Base-by-base conservation (phyloP, 2,113 vertebrate genomes). In the Larimichthys crocea region DNA sequence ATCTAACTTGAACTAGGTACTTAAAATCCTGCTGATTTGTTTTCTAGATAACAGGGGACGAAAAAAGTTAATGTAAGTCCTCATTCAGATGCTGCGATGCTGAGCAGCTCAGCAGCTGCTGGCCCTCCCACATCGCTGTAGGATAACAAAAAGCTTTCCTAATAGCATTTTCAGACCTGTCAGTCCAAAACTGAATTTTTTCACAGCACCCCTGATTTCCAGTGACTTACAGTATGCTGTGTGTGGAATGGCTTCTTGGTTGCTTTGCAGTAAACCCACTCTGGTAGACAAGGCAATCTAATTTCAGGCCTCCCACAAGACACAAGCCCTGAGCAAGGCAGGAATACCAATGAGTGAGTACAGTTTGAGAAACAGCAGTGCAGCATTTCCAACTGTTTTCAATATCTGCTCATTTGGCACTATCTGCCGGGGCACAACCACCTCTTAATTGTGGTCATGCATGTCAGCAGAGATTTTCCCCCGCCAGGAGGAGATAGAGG, bases 291-390 rank as follows among this genome's bases (percentile, higher is more conserved):
- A 29, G 16, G 44, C 44, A 78, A 74, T 83, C 69, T 77, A 49
- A 69, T 77, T 74, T 74, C 68, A 74, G 71, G 44, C 64, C 63
- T 73, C 74, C 64, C 42, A 69, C 73, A 46, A 66, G 69, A 72
- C 81, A 78, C 17, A 50, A 48, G 52, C 26, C 55, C 68, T 14
- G 42, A 76, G 55, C 52, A 69, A 46, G 22, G 79, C 66, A 84
- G 65, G 77, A 78, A 84, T 84, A 86, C 84, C 60, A 72, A 78
- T 63, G 76, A 80, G 40, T 4, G 48, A 26, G 31, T 53, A 71
- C 62, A 76, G 52, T 67, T 67, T 11, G 35, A 67, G 26, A 56
- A 17, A 67, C 31, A 50, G 40, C 35, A 56, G 40, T n/a, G 24
- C 68, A 70, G 49, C 3, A 1, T 42, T 26, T 76, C 65, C 44